A percentile compares a stretch with the other conserved stretches of the same genome.
These are phyloP conservation scores for Chrysotoxum bicinctum DNA, from an alignment of 2,888 invertebrate species.

Conservation along the genomic window DNA sequence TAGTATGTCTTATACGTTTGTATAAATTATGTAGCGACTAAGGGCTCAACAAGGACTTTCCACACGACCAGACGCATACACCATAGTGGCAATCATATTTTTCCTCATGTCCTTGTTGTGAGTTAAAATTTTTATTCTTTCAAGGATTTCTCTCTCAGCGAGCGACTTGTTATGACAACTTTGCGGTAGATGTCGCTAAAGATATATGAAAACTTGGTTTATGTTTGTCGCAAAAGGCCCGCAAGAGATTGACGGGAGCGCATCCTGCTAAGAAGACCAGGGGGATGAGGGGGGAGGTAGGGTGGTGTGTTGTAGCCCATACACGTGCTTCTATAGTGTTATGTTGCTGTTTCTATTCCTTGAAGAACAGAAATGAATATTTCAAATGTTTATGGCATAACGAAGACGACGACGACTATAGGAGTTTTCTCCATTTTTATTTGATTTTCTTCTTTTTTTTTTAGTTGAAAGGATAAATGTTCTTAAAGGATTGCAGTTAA, in stretches of 20 bases:
- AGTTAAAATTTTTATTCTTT: conserved; percentile 40
- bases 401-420: background rate
- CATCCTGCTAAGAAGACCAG: conserved; percentile 6
- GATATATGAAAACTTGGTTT: conserved; percentile 57
- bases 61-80: conserved; percentile 35
- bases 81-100: conserved; percentile 37
- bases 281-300: background rate
- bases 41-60: conserved; percentile 25
- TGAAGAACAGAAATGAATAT: conserved; percentile 53
- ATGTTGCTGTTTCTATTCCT: conserved; percentile 16
- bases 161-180: conserved; percentile 16
- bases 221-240: conserved; percentile 65
- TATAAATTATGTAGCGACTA: background rate
- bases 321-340: background rate
- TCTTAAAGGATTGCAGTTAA: conserved; percentile 71
- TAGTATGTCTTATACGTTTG: background rate
- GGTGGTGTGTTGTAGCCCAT: background rate
- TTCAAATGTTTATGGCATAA: conserved; percentile 17
- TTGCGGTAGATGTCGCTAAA: conserved; percentile 36
- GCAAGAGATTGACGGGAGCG: conserved; percentile 66
- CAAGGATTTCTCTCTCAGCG: conserved; percentile 34
- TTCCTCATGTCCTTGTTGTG: background rate
- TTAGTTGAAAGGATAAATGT: conserved; percentile 66
- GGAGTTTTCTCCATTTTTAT: background rate
- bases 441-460: conserved; percentile 3